A percentile compares a stretch with the other conserved stretches of the same genome.
phyloP scores from a whole-genome alignment of 2,113 vertebrate species.

The Cichladusa arquata region DNA sequence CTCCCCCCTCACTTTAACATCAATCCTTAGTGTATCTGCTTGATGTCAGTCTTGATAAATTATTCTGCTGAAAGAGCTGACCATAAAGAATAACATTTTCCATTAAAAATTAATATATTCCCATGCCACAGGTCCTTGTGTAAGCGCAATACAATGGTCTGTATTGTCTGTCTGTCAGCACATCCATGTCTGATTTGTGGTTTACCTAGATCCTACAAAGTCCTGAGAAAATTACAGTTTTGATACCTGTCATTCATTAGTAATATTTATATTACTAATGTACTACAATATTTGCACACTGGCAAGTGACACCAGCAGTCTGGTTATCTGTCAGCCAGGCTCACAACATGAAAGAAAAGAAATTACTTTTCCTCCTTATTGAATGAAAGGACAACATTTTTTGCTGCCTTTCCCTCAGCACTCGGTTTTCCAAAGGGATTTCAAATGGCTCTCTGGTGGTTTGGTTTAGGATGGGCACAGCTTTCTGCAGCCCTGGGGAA shows the following conservation, averaged over 20 bases:
- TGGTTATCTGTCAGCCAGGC: not conserved
- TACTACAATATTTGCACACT: not conserved
- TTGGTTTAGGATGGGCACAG: not conserved
- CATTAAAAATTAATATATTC: conserved; percentile 50
- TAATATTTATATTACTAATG: not conserved
- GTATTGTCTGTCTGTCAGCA: conserved; percentile 27
- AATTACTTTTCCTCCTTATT: not conserved
- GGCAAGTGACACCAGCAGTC: not conserved
- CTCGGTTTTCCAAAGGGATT: not conserved
- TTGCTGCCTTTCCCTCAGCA: not conserved
- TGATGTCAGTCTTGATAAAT: conserved; percentile 36
- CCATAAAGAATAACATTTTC: conserved; percentile 31
- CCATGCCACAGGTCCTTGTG: not conserved
- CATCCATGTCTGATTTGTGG: not conserved
- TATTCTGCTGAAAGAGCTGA: conserved; percentile 21
- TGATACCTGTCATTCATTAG: conserved; percentile 7
- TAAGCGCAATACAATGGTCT: not conserved
- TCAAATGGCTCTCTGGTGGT: not conserved
- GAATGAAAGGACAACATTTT: not conserved
- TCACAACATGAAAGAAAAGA: not conserved
- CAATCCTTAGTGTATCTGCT: not conserved
- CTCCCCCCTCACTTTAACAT: not conserved
- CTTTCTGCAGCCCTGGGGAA: not conserved
- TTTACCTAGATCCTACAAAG: not conserved
- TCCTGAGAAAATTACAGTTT: conserved; percentile 14